Evolutionary conservation across 2,797 vertebrate genomes (phyloP), one percentile per base, ranked within the genome.

Genomic region (Pangasius krempfi): DNA sequence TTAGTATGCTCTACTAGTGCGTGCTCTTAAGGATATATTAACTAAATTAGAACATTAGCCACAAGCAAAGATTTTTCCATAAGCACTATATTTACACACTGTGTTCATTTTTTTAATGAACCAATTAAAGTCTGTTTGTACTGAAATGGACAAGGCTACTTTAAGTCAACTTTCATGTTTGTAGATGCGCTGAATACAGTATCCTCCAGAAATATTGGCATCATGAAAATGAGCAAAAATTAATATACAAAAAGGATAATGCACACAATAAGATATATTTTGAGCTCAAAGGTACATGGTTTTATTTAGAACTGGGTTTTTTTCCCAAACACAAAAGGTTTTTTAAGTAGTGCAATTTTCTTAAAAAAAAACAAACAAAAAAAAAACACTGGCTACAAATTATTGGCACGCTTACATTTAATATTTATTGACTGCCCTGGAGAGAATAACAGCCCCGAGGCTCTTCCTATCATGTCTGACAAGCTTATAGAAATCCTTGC

Each of bases 21-120:
- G 18, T 68, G 64, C 54, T 89, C 83, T 88, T 79, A 44, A 30
- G 44, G n/a, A 68, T 81, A 85, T 84, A 62, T 76, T 33, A 64
- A 62, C 56, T 52, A 40, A 84, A 64, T 66, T 79, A 84, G n/a
- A 68, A 52, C 47, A 88, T 84, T 76, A 78, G 52, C 33, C 47
- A 78, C 82, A 25, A 50, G 87, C 62, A 25, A 25, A 64, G 56
- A 62, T n/a, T 66, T 84, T 66, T 60, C 37, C 62, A 79, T 62
- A 73, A 66, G 60, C 72, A 33, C 40, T 84, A 54, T 64, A 76
- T 62, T 62, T 68, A 88, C 18, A 27, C 18, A 52, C 82, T 13
- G 27, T n/a, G 12, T 84, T 84, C 60, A n/a, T 66, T 66, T 84
- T 82, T 64, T 66, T 30, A 50, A 84, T 84, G 82, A 84, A 66